Evolutionary conservation across 1,140 invertebrate species (phyloP).

Genomic region (Harpegnathos saltator): DNA sequence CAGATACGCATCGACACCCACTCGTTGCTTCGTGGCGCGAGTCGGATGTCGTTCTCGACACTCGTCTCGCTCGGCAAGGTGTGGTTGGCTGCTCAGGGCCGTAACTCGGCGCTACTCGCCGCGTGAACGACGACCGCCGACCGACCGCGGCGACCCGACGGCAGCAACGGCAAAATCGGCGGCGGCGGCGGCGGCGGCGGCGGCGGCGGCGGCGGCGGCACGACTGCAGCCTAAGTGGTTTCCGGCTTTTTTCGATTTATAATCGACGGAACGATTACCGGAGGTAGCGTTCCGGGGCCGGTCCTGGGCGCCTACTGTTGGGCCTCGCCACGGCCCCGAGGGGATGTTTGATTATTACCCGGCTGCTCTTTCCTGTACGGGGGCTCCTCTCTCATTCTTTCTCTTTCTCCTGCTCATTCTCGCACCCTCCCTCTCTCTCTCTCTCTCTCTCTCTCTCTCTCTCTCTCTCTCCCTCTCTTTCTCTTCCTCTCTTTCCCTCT

Average conservation of each 20-base stretch:
- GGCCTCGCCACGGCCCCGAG: constrained; percentile 66
- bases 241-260: constrained; percentile 76
- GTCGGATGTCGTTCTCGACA: constrained; percentile 63
- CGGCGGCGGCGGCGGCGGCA: constrained; percentile 31
- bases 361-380: constrained; percentile 60
- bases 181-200: constrained; percentile 6
- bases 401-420: neutral
- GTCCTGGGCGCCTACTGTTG: constrained; percentile 73
- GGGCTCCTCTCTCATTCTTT: neutral
- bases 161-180: neutral
- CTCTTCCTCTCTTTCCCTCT: constrained; percentile 13
- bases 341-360: constrained; percentile 75
- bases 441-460: neutral
- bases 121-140: constrained; percentile 45
- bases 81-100: constrained; percentile 55
- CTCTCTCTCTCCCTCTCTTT: neutral
- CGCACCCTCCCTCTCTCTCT: neutral
- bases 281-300: constrained; percentile 72
- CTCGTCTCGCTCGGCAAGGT: constrained; percentile 68
- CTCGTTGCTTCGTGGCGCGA: constrained; percentile 59
- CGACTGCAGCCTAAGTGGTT: constrained; percentile 65
- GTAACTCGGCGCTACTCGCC: constrained; percentile 6
- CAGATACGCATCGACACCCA: constrained; percentile 78
- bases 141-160: constrained; percentile 22
- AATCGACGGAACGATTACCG: constrained; percentile 71